Conservation (phyloP, 2,888 invertebrate species). For the Salticus scenicus region DNA sequence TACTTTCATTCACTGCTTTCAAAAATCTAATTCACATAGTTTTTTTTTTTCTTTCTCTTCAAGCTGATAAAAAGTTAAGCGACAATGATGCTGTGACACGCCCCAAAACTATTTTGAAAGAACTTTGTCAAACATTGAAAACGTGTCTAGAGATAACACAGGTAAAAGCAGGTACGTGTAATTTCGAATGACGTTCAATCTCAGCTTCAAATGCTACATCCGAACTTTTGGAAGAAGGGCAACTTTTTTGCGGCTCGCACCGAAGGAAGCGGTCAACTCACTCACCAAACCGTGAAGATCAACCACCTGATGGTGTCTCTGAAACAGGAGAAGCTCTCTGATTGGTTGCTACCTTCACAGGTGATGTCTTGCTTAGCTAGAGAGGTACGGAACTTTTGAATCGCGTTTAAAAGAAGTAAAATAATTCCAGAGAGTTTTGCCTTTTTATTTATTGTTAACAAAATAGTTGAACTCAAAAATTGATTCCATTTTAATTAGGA, state of each 20-base stretch:
- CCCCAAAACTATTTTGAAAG: neutral
- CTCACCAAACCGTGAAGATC: constrained; percentile 67
- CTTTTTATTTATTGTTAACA: no score
- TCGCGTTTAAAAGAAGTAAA: no score
- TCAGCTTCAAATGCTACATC: neutral
- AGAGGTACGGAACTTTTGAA: constrained; percentile 9
- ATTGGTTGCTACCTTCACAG: constrained; percentile 47
- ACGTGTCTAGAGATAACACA: neutral
- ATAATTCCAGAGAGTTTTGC: no score
- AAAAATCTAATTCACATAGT: no score
- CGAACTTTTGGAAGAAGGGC: neutral
- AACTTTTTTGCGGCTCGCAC: neutral
- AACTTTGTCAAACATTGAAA: neutral
- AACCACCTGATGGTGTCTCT: constrained; percentile 59
- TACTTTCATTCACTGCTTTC: no score
- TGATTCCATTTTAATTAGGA: no score
- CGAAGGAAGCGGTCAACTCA: constrained; percentile 58
- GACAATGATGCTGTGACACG: constrained; percentile 6
- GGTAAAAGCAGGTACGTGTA: neutral
- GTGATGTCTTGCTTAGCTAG: constrained; percentile 23
- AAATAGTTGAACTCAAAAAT: no score
- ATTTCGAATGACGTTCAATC: neutral
- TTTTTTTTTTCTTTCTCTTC: no score
- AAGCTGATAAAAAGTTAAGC: neutral
- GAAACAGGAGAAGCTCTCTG: constrained; percentile 22